Conservation (phyloP, 2,888 invertebrate genomes). For the Drosophila mulleri region DNA sequence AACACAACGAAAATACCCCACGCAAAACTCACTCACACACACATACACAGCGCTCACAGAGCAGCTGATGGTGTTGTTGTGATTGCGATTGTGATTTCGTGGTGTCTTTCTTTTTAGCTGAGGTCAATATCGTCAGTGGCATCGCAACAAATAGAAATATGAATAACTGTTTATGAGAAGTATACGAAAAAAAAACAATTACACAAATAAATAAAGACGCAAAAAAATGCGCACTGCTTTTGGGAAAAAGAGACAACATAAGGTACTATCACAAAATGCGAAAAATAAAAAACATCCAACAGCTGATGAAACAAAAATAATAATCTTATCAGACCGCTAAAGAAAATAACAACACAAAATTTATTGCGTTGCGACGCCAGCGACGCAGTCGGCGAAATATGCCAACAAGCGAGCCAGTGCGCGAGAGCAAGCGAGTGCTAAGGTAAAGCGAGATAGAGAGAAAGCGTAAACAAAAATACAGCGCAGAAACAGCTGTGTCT, state of each 20-base stretch:
- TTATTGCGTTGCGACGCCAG: constrained; percentile 67
- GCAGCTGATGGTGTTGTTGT: constrained; percentile 10
- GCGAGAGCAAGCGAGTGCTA: constrained; percentile 18
- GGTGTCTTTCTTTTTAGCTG: constrained; percentile 24
- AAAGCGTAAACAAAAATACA: constrained; percentile 57
- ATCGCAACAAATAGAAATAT: constrained; percentile 31
- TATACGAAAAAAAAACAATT: background rate
- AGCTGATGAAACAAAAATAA: constrained; percentile 62
- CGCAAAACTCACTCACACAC: constrained; percentile 7
- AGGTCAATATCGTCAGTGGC: constrained; percentile 60
- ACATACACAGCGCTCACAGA: background rate
- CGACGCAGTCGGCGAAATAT: constrained; percentile 23
- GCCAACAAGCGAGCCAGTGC: constrained; percentile 12
- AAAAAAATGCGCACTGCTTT: constrained; percentile 20
- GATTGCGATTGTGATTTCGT: background rate
- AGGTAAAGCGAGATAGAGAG: constrained; percentile 19
- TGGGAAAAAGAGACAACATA: constrained; percentile 10
- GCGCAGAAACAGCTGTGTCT: constrained; percentile 61
- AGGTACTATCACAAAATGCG: constrained; percentile 6
- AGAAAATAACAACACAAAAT: constrained; percentile 62
- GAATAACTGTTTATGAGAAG: constrained; percentile 15
- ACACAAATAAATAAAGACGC: constrained; percentile 4
- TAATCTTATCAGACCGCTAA: constrained; percentile 65
- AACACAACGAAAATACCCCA: constrained; percentile 1
- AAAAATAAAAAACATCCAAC: constrained; percentile 28